These are phyloP conservation scores for Apamea epomidion DNA, from an alignment of 2,888 invertebrate genomes.

Conservation along the genomic window DNA sequence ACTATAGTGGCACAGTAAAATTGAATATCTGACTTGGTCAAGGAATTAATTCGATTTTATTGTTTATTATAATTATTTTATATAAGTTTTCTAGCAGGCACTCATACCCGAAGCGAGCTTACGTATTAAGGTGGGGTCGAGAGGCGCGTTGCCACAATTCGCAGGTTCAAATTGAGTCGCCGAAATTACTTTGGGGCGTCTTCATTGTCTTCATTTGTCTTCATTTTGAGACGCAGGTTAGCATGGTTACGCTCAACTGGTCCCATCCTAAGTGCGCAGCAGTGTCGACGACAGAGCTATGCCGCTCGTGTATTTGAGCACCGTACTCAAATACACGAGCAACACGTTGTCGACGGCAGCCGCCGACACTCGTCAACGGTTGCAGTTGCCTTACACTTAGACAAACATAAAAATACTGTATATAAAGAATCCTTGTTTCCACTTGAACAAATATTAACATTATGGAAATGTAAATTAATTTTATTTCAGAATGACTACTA, in stretches of 20 bases:
- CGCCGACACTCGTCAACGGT: background rate
- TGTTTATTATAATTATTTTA: background rate
- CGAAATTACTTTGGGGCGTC: background rate
- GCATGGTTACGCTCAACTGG: background rate
- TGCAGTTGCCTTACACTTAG: background rate
- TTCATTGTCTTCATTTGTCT: background rate
- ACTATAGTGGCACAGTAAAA: background rate
- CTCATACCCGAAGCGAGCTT: background rate
- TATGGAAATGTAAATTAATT: background rate
- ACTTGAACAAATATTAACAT: background rate
- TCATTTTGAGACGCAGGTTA: background rate
- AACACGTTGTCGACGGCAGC: background rate
- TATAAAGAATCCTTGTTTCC: background rate
- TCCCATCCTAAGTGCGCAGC: background rate
- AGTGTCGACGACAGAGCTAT: background rate
- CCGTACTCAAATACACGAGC: too few species aligned
- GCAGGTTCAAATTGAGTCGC: background rate
- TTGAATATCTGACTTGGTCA: background rate
- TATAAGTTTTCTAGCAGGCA: background rate
- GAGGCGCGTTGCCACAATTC: background rate
- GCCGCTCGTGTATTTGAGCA: too few species aligned
- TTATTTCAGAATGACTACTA: background rate
- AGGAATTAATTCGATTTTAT: background rate
- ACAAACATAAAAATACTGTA: background rate
- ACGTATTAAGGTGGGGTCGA: too few species aligned